Percentiles rank a stretch among this genome's conserved stretches.
phyloP scores from a whole-genome alignment of 2,888 invertebrate species.

The Drosophila helvetica region DNA sequence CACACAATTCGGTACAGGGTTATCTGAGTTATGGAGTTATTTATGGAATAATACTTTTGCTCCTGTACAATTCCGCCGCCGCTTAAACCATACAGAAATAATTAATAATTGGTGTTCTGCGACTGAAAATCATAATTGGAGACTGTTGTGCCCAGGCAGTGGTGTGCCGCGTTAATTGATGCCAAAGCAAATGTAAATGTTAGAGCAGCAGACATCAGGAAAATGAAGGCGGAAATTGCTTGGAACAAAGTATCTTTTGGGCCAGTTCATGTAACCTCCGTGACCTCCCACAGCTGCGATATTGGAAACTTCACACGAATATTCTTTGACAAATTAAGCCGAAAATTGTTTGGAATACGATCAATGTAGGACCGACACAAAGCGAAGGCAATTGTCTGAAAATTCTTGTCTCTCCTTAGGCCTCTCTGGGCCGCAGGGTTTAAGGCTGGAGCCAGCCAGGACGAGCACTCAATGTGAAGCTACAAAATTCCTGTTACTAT shows the following conservation, averaged over 20 bases:
- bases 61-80: neutral
- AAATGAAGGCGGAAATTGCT: too few species aligned
- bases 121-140: neutral
- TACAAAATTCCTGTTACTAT: slow-evolving; percentile 50
- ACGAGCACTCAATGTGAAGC: slow-evolving; percentile 10
- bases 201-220: neutral
- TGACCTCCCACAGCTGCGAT: neutral
- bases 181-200: neutral
- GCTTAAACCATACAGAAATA: neutral
- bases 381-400: slow-evolving; percentile 20
- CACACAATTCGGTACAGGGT: too few species aligned
- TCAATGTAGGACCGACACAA: neutral
- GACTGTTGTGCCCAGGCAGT: neutral
- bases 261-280: too few species aligned
- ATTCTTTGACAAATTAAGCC: neutral
- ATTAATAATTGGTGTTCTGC: too few species aligned
- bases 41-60: too few species aligned
- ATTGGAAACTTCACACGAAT: slow-evolving; percentile 11
- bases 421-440: slow-evolving; percentile 16
- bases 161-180: neutral
- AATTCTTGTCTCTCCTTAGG: slow-evolving; percentile 13
- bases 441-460: neutral
- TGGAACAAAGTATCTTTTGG: too few species aligned
- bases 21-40: too few species aligned
- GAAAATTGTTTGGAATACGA: neutral